Evolutionary conservation across 2,888 invertebrate genomes (phyloP), one percentile per base, ranked within the genome.

Genomic region (Syritta pipiens): DNA sequence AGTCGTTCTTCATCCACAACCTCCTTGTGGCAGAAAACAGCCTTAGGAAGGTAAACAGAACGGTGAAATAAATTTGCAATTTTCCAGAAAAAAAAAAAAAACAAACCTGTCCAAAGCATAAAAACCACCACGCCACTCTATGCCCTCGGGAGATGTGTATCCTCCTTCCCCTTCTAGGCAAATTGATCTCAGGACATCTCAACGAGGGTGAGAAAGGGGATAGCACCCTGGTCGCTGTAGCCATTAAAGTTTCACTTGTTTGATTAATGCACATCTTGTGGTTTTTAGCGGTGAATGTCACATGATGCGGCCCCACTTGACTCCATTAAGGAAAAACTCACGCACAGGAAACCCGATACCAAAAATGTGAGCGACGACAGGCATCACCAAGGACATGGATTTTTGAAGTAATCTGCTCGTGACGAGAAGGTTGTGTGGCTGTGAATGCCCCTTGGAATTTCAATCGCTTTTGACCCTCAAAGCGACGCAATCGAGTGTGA

Each of bases 391-490:
- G 42, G 30, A 51, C 35, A 26, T 42, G 67, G 40, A 57, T 30
- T n/a, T n/a, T 48, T n/a, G 10, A 65, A 53, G 42, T 17, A 22
- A 32, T 35, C 44, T 44, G 48, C n/a, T 7, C 32, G 48, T 37
- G 32, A 32, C 20, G 4, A 24, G 37, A 3, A 10, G 10, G 12
- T 12, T n/a, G 35, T 40, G 48, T 9, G 7, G 10, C 10, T 17
- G 2, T 12, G 46, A 44, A 44, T 55, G 53, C 14, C 51, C 12
- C 12, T 12, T 26, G 51, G 60, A 51, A 60, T 60, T 53, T 60
- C 51, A 60, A 53, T 60, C 51, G 35, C 3, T 53, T 42, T 51
- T 24, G 51, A 60, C 32, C 49, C 42, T 37, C 19, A 12, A 35
- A 30, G 24, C 20, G 9, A 7, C 37, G 6, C 1, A 26, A 42